Percentiles rank a stretch among this genome's conserved stretches.
phyloP scores from a whole-genome alignment of 2,888 invertebrate genomes.

The Clistopyga incitator region DNA sequence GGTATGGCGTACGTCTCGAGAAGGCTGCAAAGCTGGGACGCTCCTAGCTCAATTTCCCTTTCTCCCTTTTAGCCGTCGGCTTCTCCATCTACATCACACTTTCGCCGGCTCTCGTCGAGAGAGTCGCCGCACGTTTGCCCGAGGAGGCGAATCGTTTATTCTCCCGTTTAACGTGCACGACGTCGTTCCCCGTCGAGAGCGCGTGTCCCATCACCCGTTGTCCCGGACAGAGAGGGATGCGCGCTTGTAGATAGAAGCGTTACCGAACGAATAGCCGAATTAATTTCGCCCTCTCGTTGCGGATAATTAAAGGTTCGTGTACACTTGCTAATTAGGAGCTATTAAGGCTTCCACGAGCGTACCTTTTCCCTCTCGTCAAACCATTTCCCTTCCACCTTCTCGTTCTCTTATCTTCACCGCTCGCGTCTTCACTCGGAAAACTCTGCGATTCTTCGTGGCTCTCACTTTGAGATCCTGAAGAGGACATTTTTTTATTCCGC shows the following conservation, averaged over 20 bases:
- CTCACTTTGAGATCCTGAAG: neutral
- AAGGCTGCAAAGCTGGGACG: constrained; percentile 1
- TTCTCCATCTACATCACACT: constrained; percentile 24
- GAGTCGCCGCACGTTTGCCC: constrained; percentile 43
- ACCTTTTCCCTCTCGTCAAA: neutral
- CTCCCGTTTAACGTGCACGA: constrained; percentile 38
- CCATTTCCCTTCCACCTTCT: neutral
- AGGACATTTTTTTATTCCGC: neutral
- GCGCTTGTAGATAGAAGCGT: neutral
- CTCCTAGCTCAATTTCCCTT: constrained; percentile 39
- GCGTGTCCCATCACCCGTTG: constrained; percentile 7
- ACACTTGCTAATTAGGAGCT: constrained; percentile 33
- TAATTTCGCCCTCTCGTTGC: constrained; percentile 20
- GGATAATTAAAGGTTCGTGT: constrained; percentile 27
- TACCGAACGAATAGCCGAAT: neutral
- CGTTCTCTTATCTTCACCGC: neutral
- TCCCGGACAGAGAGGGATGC: neutral
- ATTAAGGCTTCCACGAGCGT: constrained; percentile 11
- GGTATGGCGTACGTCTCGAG: constrained; percentile 20
- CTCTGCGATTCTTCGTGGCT: constrained; percentile 1
- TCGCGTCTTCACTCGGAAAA: constrained; percentile 5
- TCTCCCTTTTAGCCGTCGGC: constrained; percentile 9
- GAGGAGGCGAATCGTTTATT: constrained; percentile 55
- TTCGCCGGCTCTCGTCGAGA: constrained; percentile 3
- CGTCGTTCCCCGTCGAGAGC: neutral